Evolutionary conservation across 1,140 invertebrate species (phyloP), one percentile per base, ranked within the genome.

Genomic region (Spodoptera frugiperda): DNA sequence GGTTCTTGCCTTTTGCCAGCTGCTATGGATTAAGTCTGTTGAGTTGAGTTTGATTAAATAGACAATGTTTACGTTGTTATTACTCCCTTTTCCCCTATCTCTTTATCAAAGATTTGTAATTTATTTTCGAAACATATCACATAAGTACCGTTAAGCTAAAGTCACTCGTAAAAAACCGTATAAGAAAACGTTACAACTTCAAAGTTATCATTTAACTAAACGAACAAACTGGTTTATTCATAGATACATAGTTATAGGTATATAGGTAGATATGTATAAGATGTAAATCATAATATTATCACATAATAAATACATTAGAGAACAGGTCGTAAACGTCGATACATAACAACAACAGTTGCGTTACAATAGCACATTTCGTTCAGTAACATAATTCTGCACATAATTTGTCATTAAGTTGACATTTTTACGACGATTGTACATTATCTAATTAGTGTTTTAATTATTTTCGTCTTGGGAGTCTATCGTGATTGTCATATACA

Each of bases 231-330:
- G 2, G 3, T 11, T 21, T 21, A 10, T 2, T 3, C 8, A 2
- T 19, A 17, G 9, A 17, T 10, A 12, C 9, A 10, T 11, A 55
- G 9, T 2, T 12, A 9, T 53, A 4, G 3, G 3, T 8, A 39
- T 2, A 63, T 51, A 51, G 14, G 1, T 51, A 51, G 5, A n/a
- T 15, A 51, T 51, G 3, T 12, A 51, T 55, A 49, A 67, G 17
- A 67, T 49, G 46, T 67, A 67, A 67, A 57, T 57, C 17, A 30
- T 57, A 53, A 53, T 53, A 44, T 67, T 21, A n/a, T 25, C 21
- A 49, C 63, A 21, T 39, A 39, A 39, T 39, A 39, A 39, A 39
- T 67, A 49, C 63, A 49, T 67, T 48, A 67, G 48, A 6, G 48
- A 25, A 3, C 44, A 67, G 11, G 48, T 67, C 63, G 44, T 67